Percentiles rank a stretch among this genome's conserved stretches.
These are phyloP conservation scores for Plotosus lineatus DNA, from an alignment of 2,113 vertebrate genomes.

Conservation along the genomic window DNA sequence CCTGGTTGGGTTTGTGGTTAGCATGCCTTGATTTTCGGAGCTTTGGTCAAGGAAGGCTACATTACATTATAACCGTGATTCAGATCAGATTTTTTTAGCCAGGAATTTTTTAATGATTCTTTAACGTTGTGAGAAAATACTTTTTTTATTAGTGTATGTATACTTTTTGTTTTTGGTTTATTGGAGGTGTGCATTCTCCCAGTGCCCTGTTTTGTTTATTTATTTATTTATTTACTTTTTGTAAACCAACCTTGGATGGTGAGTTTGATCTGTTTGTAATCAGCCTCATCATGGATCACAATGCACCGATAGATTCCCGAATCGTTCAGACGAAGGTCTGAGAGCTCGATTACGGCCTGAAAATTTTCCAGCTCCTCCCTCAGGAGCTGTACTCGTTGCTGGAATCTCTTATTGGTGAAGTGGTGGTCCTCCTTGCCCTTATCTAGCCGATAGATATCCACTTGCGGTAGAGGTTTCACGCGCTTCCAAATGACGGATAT, in stretches of 20 bases:
- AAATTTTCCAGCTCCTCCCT: slow-evolving; percentile 73
- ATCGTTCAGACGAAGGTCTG: slow-evolving; percentile 74
- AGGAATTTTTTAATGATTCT: too few relatives aligned
- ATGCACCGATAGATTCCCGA: slow-evolving; percentile 81
- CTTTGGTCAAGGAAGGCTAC: too few relatives aligned
- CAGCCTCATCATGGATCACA: slow-evolving; percentile 72
- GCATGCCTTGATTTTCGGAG: too few relatives aligned
- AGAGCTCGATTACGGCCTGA: slow-evolving; percentile 77
- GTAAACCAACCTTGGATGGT: slow-evolving; percentile 77
- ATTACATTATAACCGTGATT: too few relatives aligned
- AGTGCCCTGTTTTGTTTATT: too few relatives aligned
- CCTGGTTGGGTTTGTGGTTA: too few relatives aligned
- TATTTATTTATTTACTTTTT: too few relatives aligned
- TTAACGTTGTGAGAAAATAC: too few relatives aligned
- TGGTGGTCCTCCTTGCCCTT: slow-evolving; percentile 60
- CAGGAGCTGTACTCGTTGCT: slow-evolving; percentile 68
- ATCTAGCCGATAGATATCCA: slow-evolving; percentile 69
- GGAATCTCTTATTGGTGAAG: slow-evolving; percentile 66
- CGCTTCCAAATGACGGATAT: slow-evolving; percentile 78
- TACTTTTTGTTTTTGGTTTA: too few relatives aligned
- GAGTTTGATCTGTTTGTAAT: slow-evolving; percentile 82
- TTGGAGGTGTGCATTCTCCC: too few relatives aligned
- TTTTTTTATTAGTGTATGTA: too few relatives aligned
- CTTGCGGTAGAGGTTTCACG: fast-evolving
- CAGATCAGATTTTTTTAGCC: too few relatives aligned